Evolutionary conservation across 2,888 invertebrate genomes (phyloP).

Genomic region (Trachelus stipa): DNA sequence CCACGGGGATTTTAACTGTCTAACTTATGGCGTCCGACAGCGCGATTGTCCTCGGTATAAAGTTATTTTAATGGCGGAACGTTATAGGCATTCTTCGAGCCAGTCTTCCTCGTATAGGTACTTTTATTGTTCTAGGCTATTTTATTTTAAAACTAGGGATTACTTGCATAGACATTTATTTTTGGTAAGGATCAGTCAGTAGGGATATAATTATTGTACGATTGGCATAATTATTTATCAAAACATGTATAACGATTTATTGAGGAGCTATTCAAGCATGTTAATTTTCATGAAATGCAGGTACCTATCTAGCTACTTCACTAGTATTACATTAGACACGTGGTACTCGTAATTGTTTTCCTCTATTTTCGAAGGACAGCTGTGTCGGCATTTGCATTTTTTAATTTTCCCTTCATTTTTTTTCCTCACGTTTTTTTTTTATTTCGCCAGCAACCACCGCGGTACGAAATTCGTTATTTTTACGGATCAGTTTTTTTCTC

Average conservation of each 20-base stretch:
- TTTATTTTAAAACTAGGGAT: no score
- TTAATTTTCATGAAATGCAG: conserved; percentile 62
- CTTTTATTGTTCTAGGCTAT: not conserved
- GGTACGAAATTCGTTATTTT: no score
- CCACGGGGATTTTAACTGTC: conserved; percentile 27
- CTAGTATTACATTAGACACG: conserved; percentile 54
- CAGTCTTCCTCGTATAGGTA: not conserved
- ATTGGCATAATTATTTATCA: conserved; percentile 43
- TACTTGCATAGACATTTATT: no score
- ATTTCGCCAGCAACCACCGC: not conserved
- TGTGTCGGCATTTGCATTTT: conserved; percentile 28
- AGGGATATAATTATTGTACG: no score
- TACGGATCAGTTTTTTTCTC: no score
- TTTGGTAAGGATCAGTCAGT: no score
- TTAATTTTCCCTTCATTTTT: conserved; percentile 24
- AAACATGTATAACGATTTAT: conserved; percentile 65
- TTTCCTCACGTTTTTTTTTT: not conserved
- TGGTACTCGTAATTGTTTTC: conserved; percentile 44
- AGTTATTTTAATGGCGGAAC: no score
- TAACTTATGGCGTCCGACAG: conserved; percentile 43
- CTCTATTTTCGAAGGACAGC: conserved; percentile 30
- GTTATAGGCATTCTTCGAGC: not conserved
- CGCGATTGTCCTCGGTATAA: conserved; percentile 7
- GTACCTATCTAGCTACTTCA: conserved; percentile 60
- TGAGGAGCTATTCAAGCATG: conserved; percentile 63